Evolutionary conservation across 2,113 vertebrate genomes (phyloP).

Genomic region (Lampris incognitus): DNA sequence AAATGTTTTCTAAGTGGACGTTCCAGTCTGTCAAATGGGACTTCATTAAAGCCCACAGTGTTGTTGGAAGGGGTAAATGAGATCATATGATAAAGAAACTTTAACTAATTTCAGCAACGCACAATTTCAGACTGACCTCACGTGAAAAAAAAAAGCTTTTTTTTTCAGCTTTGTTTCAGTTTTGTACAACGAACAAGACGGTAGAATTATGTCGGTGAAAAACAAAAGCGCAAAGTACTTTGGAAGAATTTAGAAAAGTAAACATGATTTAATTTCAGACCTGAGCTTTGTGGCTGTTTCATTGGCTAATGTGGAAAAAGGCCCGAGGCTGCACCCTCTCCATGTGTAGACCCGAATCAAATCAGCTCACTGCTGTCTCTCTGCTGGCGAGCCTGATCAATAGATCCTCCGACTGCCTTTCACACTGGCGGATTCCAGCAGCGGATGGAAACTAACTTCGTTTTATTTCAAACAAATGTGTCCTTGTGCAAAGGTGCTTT

Average conservation of each 20-base stretch:
- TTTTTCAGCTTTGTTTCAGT: too few relatives aligned
- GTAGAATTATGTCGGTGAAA: background rate
- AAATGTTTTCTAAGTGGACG: background rate
- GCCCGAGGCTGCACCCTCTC: conserved; percentile 63
- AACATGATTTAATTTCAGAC: conserved; percentile 37
- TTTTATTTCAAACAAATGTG: conserved; percentile 36
- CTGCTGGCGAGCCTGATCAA: conserved; percentile 70
- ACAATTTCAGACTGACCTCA: too few relatives aligned
- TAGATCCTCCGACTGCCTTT: conserved; percentile 59
- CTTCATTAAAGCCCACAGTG: background rate
- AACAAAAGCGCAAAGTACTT: background rate
- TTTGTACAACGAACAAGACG: too few relatives aligned
- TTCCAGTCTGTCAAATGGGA: background rate
- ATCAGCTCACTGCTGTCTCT: conserved; percentile 69
- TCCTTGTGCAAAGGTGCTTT: conserved; percentile 36
- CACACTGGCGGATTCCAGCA: conserved; percentile 49
- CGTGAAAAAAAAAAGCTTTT: too few relatives aligned
- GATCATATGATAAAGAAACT: too few relatives aligned
- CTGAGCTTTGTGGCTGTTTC: conserved; percentile 60
- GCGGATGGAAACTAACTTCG: conserved; percentile 53
- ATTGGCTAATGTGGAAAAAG: conserved; percentile 84
- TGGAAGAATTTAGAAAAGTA: conserved; percentile 1
- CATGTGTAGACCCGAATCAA: conserved; percentile 78
- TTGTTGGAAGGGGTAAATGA: too few relatives aligned
- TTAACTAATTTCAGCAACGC: too few relatives aligned